Evolutionary conservation across 1,140 invertebrate species (phyloP), one percentile per base, ranked within the genome.

Genomic region (Cataglyphis hispanica): DNA sequence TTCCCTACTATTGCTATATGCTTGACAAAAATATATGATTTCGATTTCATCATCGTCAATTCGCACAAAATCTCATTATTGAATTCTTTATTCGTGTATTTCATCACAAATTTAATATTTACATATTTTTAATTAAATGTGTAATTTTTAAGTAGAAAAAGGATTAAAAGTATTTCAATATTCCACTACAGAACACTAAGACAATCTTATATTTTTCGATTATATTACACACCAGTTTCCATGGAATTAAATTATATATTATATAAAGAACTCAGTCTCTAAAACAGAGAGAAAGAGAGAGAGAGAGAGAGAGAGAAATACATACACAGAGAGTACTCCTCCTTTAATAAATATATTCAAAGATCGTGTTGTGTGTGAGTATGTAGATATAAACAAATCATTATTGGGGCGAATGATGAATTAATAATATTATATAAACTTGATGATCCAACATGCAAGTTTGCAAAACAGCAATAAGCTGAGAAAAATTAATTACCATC

Each of bases 271-370:
- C 1, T 50, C 46, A 16, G 16, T 50, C 46, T 31, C 31, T 43
- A 11, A 43, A 11, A 43, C 0, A 50, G 3, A 50, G 10, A 74
- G 8, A 31, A 1, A 61, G 40, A 63, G 27, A 63, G 1, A 77
- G 1, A 64, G 13, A 40, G 1, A 37, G 8, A 66, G 8, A 75
- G 6, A 27, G 10, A 27, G 10, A 25, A 60, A 25, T 13, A 27
- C 25, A n/a, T 37, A 64, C 31, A 46, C n/a, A 13, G 4, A 25
- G 13, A 13, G 25, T 2, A 22, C 1, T 37, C 69, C 22, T 53
- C 4, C 7, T 70, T 70, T 70, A 58, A 81, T 58, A 70, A 56
- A 81, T 81, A 70, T 81, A 58, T 81, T 67, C 27, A 46, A 77
- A 77, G 60, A 80, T 77, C 16, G 11, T 53, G 10, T 0, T 22